Percentiles rank a stretch among this genome's conserved stretches.
Conservation (phyloP, 2,113 vertebrate genomes). For the Myxocyprinus asiaticus region DNA sequence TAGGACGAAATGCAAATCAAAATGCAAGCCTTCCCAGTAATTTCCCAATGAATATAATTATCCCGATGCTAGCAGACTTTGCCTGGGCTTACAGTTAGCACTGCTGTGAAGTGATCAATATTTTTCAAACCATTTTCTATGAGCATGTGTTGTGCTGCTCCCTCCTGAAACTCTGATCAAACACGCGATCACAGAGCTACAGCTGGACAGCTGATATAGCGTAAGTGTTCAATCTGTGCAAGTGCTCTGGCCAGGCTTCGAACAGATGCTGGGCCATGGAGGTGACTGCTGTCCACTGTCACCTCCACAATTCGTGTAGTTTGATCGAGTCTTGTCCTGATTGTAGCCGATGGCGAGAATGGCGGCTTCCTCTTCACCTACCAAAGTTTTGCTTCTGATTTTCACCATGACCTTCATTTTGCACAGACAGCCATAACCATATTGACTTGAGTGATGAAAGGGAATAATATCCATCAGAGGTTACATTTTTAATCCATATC, state of each 20-base stretch:
- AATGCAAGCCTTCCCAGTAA: conserved; percentile 48
- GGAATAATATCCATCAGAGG: conserved; percentile 19
- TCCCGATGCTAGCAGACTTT: conserved; percentile 40
- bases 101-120: conserved; percentile 41
- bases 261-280: conserved; percentile 42
- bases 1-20: conserved; percentile 52
- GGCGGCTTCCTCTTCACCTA: not conserved
- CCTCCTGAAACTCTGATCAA: not conserved
- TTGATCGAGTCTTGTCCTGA: conserved; percentile 43
- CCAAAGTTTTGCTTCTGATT: not conserved
- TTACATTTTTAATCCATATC: conserved; percentile 45
- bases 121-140: conserved; percentile 32
- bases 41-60: conserved; percentile 54
- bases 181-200: no score
- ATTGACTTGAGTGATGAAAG: conserved; percentile 40
- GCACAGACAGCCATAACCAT: conserved; percentile 16
- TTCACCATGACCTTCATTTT: not conserved
- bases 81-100: conserved; percentile 41
- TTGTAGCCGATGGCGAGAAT: conserved; percentile 36
- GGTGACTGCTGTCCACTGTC: conserved; percentile 22
- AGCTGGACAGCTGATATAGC: not conserved
- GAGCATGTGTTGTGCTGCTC: not conserved
- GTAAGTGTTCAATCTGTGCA: conserved; percentile 12
- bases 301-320: conserved; percentile 15
- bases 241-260: not conserved